Conservation (phyloP, 1,140 invertebrate genomes). For the Drosophila biarmipes region DNA sequence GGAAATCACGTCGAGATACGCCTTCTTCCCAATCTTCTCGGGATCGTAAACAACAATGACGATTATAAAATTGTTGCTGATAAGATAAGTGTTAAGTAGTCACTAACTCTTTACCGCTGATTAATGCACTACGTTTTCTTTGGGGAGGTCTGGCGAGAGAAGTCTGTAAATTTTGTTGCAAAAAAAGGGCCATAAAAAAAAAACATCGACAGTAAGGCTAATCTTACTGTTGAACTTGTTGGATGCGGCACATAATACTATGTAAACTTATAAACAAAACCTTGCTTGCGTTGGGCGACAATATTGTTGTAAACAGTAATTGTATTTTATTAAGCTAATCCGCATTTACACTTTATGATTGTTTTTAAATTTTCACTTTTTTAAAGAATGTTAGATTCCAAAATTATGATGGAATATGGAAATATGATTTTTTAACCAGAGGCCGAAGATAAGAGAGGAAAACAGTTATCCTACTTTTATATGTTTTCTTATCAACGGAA, state of each 20-base stretch:
- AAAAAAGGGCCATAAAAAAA: background rate
- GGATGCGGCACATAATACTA: background rate
- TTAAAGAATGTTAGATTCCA: too few species aligned
- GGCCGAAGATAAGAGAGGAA: background rate
- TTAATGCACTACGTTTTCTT: constrained; percentile 12
- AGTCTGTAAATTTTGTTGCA: constrained; percentile 4
- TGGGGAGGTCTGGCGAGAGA: background rate
- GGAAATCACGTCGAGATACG: constrained; percentile 49
- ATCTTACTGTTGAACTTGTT: constrained; percentile 9
- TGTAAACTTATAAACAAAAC: constrained; percentile 10
- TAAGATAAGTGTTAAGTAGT: constrained; percentile 37
- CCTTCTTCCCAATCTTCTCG: constrained; percentile 23
- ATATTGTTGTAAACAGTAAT: constrained; percentile 11
- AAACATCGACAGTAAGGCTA: constrained; percentile 5
- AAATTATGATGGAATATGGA: background rate
- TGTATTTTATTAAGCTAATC: background rate
- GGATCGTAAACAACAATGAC: constrained; percentile 21
- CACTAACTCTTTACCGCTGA: constrained; percentile 7
- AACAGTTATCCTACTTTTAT: background rate
- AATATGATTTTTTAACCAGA: background rate
- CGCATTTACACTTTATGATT: background rate
- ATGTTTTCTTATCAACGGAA: background rate
- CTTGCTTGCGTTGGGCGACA: constrained; percentile 6
- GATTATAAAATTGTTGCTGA: constrained; percentile 45
- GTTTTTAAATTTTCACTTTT: background rate